Evolutionary conservation across 2,113 vertebrate species (phyloP).

Genomic region (Stigmatopora nigra): DNA sequence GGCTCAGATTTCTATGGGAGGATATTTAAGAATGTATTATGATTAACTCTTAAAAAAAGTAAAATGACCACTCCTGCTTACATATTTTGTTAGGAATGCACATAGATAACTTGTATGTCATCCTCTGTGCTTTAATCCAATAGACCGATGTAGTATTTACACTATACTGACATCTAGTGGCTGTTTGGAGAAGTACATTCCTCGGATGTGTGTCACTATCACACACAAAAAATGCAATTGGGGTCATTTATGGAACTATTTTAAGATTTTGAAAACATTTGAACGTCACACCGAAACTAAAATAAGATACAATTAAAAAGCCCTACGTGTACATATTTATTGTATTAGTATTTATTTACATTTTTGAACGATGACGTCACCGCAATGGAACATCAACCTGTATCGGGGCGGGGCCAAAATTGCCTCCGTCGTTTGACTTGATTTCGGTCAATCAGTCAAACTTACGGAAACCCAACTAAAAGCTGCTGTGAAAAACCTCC

Average conservation of each 20-base stretch:
- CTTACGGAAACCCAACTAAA: neutral
- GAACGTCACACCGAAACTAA: too few species aligned
- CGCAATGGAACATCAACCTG: conserved; percentile 38
- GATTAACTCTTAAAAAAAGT: too few species aligned
- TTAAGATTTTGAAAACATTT: too few species aligned
- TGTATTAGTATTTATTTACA: neutral
- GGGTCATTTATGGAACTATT: too few species aligned
- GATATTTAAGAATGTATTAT: neutral
- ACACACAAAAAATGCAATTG: too few species aligned
- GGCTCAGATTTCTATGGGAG: neutral
- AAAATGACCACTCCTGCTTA: conserved; percentile 23
- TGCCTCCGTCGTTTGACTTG: neutral
- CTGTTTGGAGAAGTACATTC: neutral
- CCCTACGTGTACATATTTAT: too few species aligned
- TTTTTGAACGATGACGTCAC: conserved; percentile 27
- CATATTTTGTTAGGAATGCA: conserved; percentile 51
- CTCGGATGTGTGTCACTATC: too few species aligned
- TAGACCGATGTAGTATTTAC: too few species aligned
- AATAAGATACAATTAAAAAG: too few species aligned
- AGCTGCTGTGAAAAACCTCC: neutral
- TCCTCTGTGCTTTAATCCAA: too few species aligned
- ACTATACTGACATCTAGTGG: neutral
- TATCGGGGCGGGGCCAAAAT: conserved; percentile 57
- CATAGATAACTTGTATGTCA: conserved; percentile 26
- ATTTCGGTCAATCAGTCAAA: neutral